Evolutionary conservation across 1,140 invertebrate species (phyloP).

Genomic region (Drosophila trapezifrons): DNA sequence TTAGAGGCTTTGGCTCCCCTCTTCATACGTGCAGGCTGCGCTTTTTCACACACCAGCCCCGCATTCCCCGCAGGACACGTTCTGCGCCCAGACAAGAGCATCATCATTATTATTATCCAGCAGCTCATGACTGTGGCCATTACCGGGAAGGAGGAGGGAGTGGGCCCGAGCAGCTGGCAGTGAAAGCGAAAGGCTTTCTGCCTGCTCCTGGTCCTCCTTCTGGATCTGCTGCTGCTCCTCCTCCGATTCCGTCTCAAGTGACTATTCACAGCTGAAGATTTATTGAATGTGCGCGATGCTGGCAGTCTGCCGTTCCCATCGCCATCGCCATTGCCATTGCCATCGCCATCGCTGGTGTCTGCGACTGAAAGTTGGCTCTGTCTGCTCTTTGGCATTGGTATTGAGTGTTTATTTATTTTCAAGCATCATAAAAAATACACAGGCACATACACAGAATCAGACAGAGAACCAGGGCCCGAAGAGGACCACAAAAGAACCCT

Average conservation of each 20-base stretch:
- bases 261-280: constrained; percentile 78
- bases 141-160: constrained; percentile 34
- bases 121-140: constrained; percentile 70
- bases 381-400: constrained; percentile 78
- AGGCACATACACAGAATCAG: constrained; percentile 42
- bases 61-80: constrained; percentile 10
- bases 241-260: constrained; percentile 66
- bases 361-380: constrained; percentile 59
- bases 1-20: constrained; percentile 59
- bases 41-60: constrained; percentile 69
- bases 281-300: constrained; percentile 76
- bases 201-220: constrained; percentile 21
- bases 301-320: constrained; percentile 30
- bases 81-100: constrained; percentile 21
- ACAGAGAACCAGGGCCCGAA: constrained; percentile 25
- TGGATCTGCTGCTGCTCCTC: constrained; percentile 10
- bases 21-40: constrained; percentile 72
- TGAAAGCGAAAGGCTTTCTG: constrained; percentile 72
- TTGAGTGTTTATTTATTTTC: constrained; percentile 82
- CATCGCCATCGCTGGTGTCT: constrained; percentile 31
- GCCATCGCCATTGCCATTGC: constrained; percentile 15
- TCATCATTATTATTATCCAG: constrained; percentile 60
- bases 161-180: constrained; percentile 30
- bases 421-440: constrained; percentile 81
- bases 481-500: constrained; percentile 19